Percentiles rank a stretch among this genome's conserved stretches.
Evolutionary conservation across 1,140 invertebrate species (phyloP).

Genomic region (Drosophila parabipectinata): DNA sequence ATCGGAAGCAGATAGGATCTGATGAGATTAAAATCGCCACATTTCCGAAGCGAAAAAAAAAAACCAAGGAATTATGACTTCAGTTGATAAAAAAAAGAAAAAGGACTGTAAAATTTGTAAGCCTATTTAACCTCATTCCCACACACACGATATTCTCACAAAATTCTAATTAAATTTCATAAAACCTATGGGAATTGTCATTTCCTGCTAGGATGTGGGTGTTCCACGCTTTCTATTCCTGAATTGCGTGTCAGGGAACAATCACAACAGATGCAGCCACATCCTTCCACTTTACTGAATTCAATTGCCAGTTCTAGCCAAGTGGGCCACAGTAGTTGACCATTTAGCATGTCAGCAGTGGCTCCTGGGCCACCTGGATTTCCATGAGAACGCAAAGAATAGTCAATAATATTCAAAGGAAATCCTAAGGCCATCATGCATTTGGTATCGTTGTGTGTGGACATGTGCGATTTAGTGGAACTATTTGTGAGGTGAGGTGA

Average conservation of each 20-base stretch:
- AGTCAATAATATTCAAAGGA: slow-evolving; percentile 12
- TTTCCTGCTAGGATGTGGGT: slow-evolving; percentile 35
- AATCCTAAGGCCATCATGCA: slow-evolving; percentile 20
- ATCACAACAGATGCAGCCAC: slow-evolving; percentile 44
- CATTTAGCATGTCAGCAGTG: slow-evolving; percentile 45
- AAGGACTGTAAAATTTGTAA: neutral
- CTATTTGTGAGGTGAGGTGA: slow-evolving; percentile 75
- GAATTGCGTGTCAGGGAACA: slow-evolving; percentile 38
- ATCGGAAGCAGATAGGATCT: slow-evolving; percentile 22
- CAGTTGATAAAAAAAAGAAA: neutral
- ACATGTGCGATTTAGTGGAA: slow-evolving; percentile 78
- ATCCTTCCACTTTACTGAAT: slow-evolving; percentile 47
- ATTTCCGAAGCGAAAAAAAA: neutral
- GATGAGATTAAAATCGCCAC: slow-evolving; percentile 12
- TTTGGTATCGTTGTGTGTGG: slow-evolving; percentile 43
- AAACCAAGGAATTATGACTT: neutral
- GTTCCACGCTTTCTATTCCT: slow-evolving; percentile 20
- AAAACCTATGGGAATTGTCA: slow-evolving; percentile 18
- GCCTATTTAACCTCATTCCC: slow-evolving; percentile 22
- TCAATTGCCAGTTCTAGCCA: slow-evolving; percentile 23
- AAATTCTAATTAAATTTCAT: slow-evolving; percentile 34
- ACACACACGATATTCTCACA: slow-evolving; percentile 5
- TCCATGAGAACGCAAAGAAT: slow-evolving; percentile 28
- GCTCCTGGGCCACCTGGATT: slow-evolving; percentile 40
- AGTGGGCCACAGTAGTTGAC: slow-evolving; percentile 46